These are phyloP conservation scores for Oligia fasciuncula DNA, from an alignment of 2,888 invertebrate species.

Conservation along the genomic window DNA sequence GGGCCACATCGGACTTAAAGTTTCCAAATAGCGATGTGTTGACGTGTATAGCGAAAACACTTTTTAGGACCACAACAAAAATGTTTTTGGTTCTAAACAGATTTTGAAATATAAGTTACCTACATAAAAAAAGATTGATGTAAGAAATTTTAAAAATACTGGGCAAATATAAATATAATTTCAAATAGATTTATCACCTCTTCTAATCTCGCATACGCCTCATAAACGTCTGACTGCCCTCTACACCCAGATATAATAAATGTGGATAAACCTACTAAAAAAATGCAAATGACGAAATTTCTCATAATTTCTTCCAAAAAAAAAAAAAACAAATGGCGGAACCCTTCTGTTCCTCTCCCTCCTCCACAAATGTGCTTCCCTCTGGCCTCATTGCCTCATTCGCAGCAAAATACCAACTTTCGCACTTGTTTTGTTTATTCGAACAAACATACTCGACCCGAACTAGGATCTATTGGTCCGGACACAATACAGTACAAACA, in stretches of 20 bases:
- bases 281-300: background rate
- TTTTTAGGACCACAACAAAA: background rate
- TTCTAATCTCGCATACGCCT: background rate
- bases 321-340: background rate
- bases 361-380: slow-evolving; percentile 35
- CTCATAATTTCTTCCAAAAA: slow-evolving; percentile 8
- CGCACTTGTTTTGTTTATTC: slow-evolving; percentile 50
- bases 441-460: slow-evolving; percentile 56
- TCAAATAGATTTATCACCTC: background rate
- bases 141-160: background rate
- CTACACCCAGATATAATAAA: background rate
- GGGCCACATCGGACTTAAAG: slow-evolving; percentile 26
- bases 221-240: background rate
- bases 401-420: slow-evolving; percentile 48
- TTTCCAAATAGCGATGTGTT: slow-evolving; percentile 16
- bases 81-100: background rate
- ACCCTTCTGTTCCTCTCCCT: slow-evolving; percentile 18
- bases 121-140: background rate
- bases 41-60: background rate
- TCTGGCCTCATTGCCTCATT: slow-evolving; percentile 34
- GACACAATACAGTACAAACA: slow-evolving; percentile 56
- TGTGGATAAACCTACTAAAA: background rate
- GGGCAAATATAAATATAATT: background rate
- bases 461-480: slow-evolving; percentile 16
- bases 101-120: background rate